Conservation (phyloP, 2,113 vertebrate genomes). For the Oreochromis aureus region DNA sequence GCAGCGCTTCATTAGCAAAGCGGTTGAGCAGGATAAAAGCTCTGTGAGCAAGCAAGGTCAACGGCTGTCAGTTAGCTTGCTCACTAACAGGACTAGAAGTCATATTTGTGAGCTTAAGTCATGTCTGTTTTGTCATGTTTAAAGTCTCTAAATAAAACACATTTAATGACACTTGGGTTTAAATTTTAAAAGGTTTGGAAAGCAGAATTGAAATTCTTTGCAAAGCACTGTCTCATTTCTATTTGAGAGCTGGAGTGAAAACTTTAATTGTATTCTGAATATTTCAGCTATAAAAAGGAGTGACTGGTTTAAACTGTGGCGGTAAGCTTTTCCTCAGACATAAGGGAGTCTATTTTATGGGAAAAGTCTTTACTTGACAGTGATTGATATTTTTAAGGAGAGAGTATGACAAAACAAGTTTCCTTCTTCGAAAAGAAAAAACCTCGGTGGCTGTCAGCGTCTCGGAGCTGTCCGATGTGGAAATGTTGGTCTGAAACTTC, state of each 20-base stretch:
- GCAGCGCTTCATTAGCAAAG: background rate
- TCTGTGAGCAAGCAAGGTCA: accelerated
- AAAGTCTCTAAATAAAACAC: background rate
- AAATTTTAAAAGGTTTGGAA: background rate
- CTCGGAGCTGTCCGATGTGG: conserved; percentile 12
- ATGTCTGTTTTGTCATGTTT: background rate
- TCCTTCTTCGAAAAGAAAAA: background rate
- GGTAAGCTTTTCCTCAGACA: background rate
- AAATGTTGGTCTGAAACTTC: background rate
- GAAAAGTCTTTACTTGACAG: background rate
- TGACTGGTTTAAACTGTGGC: background rate
- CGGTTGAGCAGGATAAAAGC: background rate
- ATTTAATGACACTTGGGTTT: background rate
- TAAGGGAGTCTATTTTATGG: background rate
- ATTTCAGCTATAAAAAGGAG: background rate
- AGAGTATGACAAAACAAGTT: conserved; percentile 22
- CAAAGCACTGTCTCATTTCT: background rate
- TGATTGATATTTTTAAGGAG: conserved; percentile 18
- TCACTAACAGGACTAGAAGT: background rate
- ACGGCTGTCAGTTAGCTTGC: accelerated
- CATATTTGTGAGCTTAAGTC: background rate
- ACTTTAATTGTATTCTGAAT: background rate
- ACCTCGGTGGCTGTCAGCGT: background rate
- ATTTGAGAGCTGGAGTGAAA: background rate
- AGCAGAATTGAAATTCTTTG: background rate